Evolutionary conservation across 1,140 invertebrate genomes (phyloP).

Genomic region (Ylistrum balloti): DNA sequence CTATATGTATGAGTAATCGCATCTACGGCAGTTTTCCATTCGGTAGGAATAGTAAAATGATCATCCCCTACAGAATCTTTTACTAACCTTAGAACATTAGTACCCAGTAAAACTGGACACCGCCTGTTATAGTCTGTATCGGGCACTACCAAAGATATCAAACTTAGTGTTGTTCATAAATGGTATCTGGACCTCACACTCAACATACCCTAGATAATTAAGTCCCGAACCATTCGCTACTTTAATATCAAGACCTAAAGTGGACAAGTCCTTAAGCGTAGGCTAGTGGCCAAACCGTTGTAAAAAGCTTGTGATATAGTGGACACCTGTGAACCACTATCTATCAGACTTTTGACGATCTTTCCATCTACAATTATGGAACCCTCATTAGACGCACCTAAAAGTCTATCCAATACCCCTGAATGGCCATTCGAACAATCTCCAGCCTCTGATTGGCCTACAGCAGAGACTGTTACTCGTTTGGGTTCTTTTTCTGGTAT

Average conservation of each 20-base stretch:
- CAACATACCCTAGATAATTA: conserved; percentile 46
- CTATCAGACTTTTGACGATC: not conserved
- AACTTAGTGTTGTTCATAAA: not conserved
- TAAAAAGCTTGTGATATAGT: not conserved
- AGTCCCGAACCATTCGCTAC: not conserved
- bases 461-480: no score
- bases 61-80: not conserved
- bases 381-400: not conserved
- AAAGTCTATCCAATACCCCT: no score
- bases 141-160: no score
- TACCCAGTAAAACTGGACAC: not conserved
- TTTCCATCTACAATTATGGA: not conserved
- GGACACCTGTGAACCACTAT: conserved; percentile 45
- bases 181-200: not conserved
- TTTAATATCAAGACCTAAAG: not conserved
- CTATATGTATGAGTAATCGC: not conserved
- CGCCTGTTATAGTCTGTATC: no score
- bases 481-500: no score
- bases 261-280: not conserved
- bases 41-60: not conserved
- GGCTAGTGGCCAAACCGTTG: not conserved
- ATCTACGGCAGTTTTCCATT: not conserved
- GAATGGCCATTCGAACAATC: no score
- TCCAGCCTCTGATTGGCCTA: no score
- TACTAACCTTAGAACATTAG: not conserved